phyloP scores from a whole-genome alignment of 2,888 invertebrate species.

The Leptothorax acervorum region DNA sequence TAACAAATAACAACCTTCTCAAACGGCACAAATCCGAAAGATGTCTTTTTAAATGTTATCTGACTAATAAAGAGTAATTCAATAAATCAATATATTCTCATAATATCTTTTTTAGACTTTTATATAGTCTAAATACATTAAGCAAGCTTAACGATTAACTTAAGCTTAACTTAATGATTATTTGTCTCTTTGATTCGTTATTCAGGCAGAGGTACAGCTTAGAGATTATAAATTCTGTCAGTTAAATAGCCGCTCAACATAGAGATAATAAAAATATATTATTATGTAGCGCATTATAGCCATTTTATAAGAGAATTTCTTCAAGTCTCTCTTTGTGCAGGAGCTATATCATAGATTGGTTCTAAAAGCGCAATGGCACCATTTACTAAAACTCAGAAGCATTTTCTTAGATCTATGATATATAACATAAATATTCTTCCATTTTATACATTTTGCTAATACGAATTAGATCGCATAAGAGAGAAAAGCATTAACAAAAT shows the following conservation, averaged over 20 bases:
- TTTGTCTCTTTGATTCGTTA: slow-evolving; percentile 42
- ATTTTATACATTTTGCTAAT: slow-evolving; percentile 22
- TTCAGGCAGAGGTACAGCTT: slow-evolving; percentile 25
- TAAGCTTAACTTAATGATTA: slow-evolving; percentile 55
- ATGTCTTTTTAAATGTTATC: neutral
- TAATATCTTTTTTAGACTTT: neutral
- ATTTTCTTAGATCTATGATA: slow-evolving; percentile 17
- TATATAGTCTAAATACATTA: neutral
- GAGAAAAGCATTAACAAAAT: slow-evolving; percentile 67
- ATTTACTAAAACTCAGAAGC: slow-evolving; percentile 48
- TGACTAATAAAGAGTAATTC: neutral
- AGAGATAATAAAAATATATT: slow-evolving; percentile 31
- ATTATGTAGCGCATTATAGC: neutral
- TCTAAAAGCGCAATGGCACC: slow-evolving; percentile 31
- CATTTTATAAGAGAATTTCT: slow-evolving; percentile 17
- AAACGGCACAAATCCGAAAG: neutral
- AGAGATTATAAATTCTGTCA: slow-evolving; percentile 22
- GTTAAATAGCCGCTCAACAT: neutral
- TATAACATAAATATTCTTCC: neutral
- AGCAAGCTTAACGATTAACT: slow-evolving; percentile 55
- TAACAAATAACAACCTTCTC: slow-evolving; percentile 55
- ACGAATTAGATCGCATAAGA: slow-evolving; percentile 51
- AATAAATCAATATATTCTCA: slow-evolving; percentile 1
- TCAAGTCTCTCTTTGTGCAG: slow-evolving; percentile 35
- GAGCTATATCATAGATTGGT: slow-evolving; percentile 8